Base-by-base conservation (phyloP, 2,113 vertebrate species). In the Oncorhynchus clarkii region DNA sequence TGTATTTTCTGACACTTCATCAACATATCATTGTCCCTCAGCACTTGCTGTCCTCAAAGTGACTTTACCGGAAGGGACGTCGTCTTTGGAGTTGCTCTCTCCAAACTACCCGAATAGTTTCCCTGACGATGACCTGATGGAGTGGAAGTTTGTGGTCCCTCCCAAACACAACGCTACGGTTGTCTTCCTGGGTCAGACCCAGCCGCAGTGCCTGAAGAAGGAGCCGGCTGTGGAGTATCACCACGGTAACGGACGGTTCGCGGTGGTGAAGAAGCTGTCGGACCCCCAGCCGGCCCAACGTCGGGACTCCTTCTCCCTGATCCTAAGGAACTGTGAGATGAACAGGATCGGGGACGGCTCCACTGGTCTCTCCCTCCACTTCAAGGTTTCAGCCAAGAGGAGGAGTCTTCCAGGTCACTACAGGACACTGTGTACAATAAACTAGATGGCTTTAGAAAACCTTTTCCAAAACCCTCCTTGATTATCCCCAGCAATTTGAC, bases 241-340 rank as follows among this genome's bases (percentile, higher is more conserved):
- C 65, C 74, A 87, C 34, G 85, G 83, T 0, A 78, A 84, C 16
- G 91, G 86, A 2, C 12, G 0, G 22, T 67, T 60, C 3, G 70
- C 82, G 0, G 91, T 93, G 76, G 90, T 88, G 75, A 80, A 66
- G 22, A 80, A 66, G 24, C 88, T 96, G 78, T 67, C 39, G 0
- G 93, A 92, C 0, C 54, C 73, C 6, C 95, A 96, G 88, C 94
- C 93, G 0, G 83, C 87, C 16, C 92, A 94, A 79, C 91, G 86
- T 2, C 73, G 80, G 14, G 94, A 93, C 7, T 89, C 85, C 75
- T 97, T 97, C 90, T 92, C 91, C 76, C 79, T 99, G 80, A 93
- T 86, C 3, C 86, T 98, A 77, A 93, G 94, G 80, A 97, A 96
- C 91, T 98, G 97, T 0, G 90, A 96, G 74, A 94, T 95, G 80